These are phyloP conservation scores for Limosa lapponica DNA, from an alignment of 2,797 vertebrate genomes.

Conservation along the genomic window DNA sequence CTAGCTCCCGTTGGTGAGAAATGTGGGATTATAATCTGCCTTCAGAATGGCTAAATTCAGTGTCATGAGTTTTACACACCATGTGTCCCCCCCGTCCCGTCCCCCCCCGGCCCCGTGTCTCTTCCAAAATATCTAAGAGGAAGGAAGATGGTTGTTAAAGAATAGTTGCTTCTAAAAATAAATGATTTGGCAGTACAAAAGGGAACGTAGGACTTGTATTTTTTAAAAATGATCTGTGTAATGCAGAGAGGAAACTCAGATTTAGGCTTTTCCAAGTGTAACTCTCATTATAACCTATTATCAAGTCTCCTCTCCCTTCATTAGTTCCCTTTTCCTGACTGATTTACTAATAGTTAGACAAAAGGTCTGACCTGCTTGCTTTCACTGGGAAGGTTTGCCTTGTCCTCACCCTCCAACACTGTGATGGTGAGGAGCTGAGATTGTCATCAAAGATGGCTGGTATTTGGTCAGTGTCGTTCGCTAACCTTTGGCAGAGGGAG, in stretches of 20 bases:
- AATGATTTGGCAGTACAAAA: background rate
- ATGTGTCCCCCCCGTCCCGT: background rate
- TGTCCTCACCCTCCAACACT: background rate
- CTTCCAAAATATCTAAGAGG: background rate
- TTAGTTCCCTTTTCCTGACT: background rate
- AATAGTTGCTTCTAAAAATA: constrained; percentile 16
- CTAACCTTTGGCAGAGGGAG: background rate
- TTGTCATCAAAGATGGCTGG: background rate
- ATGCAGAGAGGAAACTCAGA: background rate
- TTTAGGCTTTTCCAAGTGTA: background rate
- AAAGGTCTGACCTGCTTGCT: background rate
- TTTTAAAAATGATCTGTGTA: background rate
- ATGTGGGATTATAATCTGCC: background rate
- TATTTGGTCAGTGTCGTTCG: background rate
- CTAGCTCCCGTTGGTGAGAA: background rate
- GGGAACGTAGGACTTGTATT: background rate
- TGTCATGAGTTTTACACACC: background rate
- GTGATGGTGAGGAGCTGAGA: background rate
- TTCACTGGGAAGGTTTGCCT: background rate
- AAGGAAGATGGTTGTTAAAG: background rate
- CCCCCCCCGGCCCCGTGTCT: no score
- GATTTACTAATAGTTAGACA: background rate
- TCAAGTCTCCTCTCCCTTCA: background rate
- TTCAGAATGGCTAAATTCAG: background rate
- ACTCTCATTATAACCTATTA: background rate